Percentiles rank a stretch among this genome's conserved stretches.
Conservation (phyloP, 1,140 invertebrate genomes). For the Zaprionus davidi region DNA sequence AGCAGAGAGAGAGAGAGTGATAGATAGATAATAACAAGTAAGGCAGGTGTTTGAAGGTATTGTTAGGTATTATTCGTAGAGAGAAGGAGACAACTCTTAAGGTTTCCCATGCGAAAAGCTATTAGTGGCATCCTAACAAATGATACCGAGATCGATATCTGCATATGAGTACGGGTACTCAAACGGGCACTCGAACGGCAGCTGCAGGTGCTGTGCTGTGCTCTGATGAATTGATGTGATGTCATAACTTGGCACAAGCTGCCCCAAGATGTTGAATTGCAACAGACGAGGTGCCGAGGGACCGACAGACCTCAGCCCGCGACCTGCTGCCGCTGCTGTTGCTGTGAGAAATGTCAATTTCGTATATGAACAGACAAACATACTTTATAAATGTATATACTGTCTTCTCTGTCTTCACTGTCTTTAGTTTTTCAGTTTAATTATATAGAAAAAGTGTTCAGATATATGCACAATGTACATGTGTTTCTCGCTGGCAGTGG, state of each 20-base stretch:
- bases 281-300: constrained; percentile 43
- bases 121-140: constrained; percentile 56
- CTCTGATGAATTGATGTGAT: constrained; percentile 65
- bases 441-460: constrained; percentile 76
- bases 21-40: background rate
- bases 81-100: background rate
- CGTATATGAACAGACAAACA: constrained; percentile 22
- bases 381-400: background rate
- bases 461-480: background rate
- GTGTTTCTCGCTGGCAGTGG: constrained; percentile 36
- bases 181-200: constrained; percentile 9
- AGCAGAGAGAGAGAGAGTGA: background rate
- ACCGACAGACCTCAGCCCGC: constrained; percentile 29
- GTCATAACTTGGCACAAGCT: constrained; percentile 79
- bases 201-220: constrained; percentile 27
- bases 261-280: constrained; percentile 63
- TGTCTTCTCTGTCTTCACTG: background rate
- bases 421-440: constrained; percentile 56
- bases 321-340: constrained; percentile 55
- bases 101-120: constrained; percentile 46
- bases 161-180: constrained; percentile 5
- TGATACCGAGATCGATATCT: constrained; percentile 53
- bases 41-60: background rate
- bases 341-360: constrained; percentile 78
- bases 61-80: background rate